Percentiles rank a stretch among this genome's conserved stretches.
Evolutionary conservation across 2,888 invertebrate genomes (phyloP).

Genomic region (Elegia similella): DNA sequence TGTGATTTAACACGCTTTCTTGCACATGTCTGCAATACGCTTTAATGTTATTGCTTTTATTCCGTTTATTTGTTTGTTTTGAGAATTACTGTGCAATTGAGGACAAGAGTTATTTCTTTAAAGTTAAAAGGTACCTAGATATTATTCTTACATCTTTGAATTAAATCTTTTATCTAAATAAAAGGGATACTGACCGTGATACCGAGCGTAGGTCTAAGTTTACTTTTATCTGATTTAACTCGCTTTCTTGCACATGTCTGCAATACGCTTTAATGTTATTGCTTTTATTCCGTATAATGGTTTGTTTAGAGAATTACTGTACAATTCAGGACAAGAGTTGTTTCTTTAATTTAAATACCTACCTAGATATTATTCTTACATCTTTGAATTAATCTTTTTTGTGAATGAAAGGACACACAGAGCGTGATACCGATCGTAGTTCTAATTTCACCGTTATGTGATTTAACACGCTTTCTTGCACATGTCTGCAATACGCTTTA

Average conservation of each 20-base stretch:
- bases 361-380: background rate
- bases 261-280: background rate
- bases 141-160: too few species aligned
- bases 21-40: background rate
- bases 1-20: background rate
- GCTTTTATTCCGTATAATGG: background rate
- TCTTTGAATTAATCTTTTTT: background rate
- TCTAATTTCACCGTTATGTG: background rate
- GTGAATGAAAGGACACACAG: too few species aligned
- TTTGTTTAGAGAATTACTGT: background rate
- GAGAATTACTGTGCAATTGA: background rate
- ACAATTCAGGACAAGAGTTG: too few species aligned
- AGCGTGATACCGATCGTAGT: too few species aligned
- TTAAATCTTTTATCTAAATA: too few species aligned
- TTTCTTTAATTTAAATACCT: too few species aligned
- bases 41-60: constrained; percentile 2
- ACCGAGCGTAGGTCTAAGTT: background rate
- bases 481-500: background rate
- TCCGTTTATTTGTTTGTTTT: background rate
- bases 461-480: background rate
- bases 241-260: background rate
- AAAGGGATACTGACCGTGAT: too few species aligned
- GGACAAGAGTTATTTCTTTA: too few species aligned
- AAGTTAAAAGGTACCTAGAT: too few species aligned
- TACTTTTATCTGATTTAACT: background rate